phyloP scores from a whole-genome alignment of 2,797 vertebrate species.

The Helostoma temminkii region DNA sequence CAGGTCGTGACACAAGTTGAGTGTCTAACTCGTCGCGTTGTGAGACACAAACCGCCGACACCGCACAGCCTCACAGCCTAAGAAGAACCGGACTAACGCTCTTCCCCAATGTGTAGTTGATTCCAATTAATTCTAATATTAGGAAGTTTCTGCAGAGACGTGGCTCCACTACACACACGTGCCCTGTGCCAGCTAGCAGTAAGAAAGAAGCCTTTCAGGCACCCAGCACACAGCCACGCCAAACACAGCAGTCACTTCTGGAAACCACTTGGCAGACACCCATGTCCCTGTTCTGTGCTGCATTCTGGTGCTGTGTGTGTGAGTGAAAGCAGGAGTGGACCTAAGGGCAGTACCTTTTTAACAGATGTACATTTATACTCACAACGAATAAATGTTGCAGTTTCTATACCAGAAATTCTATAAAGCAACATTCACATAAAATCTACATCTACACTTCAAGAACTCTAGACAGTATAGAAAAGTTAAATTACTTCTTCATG shows the following conservation, averaged over 20 bases:
- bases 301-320: conserved; percentile 38
- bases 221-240: conserved; percentile 61
- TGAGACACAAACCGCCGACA: conserved; percentile 11
- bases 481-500: too few relatives aligned
- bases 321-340: conserved; percentile 41
- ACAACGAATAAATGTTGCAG: background rate
- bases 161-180: conserved; percentile 58
- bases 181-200: conserved; percentile 71
- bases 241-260: conserved; percentile 86
- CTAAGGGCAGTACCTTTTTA: conserved; percentile 43
- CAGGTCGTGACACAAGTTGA: conserved; percentile 43
- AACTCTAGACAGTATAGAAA: background rate
- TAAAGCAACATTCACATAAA: background rate
- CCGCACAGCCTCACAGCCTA: background rate
- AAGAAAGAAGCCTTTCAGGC: conserved; percentile 85
- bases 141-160: conserved; percentile 65
- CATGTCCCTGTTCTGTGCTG: conserved; percentile 56
- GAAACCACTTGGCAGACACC: conserved; percentile 80
- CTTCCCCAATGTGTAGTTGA: conserved; percentile 41
- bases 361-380: conserved; percentile 10
- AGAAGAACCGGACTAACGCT: conserved; percentile 5
- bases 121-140: conserved; percentile 68
- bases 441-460: background rate
- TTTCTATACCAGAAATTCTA: conserved; percentile 1
- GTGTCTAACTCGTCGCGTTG: conserved; percentile 19